Evolutionary conservation across 2,888 invertebrate genomes (phyloP), one percentile per base, ranked within the genome.

Genomic region (Ochropacha duplaris): DNA sequence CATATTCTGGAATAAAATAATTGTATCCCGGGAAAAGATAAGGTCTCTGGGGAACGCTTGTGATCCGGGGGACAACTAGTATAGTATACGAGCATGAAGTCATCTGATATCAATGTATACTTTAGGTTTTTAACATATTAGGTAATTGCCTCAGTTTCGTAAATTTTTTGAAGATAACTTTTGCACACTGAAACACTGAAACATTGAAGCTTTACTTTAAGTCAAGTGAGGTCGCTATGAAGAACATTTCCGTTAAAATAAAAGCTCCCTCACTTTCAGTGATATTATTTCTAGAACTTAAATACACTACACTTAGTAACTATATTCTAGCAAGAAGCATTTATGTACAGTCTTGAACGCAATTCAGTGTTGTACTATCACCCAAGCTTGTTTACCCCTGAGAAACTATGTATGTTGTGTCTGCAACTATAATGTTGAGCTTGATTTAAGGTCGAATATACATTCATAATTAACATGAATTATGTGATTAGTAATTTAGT

Each of bases 281-380:
- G 39, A 16, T 39, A 39, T 39, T 16, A 39, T 39, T 39, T 39
- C n/a, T 36, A 36, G 16, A 44, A 16, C 39, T 16, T 57, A 62
- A 58, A 62, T 69, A 61, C 34, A 14, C 14, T 34, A 6, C 4
- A 34, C 34, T 64, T 65, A 59, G 62, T 57, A 59, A 34, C 51
- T n/a, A 19, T 31, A 14, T 56, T 57, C 16, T 57, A 36, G 9
- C 34, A 31, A 14, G 26, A 9, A 44, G 44, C 9, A 44, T 44
- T 49, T 31, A 49, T 22, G 54, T 50, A 50, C 26, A 19, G n/a
- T 11, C 16, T 24, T 49, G 44, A 19, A 19, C 44, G 9, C 44
- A 44, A 44, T 44, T 44, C 44, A n/a, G 14, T 44, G 44, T 44
- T 44, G 44, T 44, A 44, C 39, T 16, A 16, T 39, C 8, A 39